Percentiles rank a stretch among this genome's conserved stretches.
Evolutionary conservation across 2,113 vertebrate genomes (phyloP).

Genomic region (Bombycilla garrulus): DNA sequence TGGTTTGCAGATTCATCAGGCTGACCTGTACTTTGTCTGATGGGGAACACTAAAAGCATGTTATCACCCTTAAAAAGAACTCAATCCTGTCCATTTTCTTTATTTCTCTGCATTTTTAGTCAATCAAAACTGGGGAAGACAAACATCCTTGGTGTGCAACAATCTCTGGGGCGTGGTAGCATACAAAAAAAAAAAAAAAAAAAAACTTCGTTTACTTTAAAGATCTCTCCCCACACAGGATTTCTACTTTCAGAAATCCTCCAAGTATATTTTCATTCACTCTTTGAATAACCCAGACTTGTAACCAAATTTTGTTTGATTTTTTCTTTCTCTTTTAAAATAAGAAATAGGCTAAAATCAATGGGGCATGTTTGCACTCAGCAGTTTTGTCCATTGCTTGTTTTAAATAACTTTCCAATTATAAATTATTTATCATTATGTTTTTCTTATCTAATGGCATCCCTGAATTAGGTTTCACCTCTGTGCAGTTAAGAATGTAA

Average conservation of each 20-base stretch:
- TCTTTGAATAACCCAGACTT: not conserved
- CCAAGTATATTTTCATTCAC: not conserved
- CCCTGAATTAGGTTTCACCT: not conserved
- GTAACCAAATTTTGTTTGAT: not conserved
- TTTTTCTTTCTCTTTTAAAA: not conserved
- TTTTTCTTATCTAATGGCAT: not conserved
- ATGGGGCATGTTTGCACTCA: not conserved
- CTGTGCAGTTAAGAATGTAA: not conserved
- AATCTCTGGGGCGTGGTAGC: not conserved
- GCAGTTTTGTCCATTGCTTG: not conserved
- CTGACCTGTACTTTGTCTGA: not conserved
- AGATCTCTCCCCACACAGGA: not conserved
- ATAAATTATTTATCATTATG: not conserved
- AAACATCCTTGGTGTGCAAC: fast-evolving
- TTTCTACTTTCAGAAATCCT: not conserved
- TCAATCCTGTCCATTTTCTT: not conserved
- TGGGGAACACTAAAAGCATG: not conserved
- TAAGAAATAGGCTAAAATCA: not conserved
- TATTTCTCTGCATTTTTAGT: not conserved
- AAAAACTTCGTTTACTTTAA: not conserved
- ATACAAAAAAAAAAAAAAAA: not conserved
- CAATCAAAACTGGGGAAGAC: not conserved
- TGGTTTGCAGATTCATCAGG: not conserved
- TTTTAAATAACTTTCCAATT: not conserved
- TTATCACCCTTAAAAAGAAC: not conserved